These are phyloP conservation scores for Corythaixoides concolor DNA, from an alignment of 2,113 vertebrate genomes.

Conservation along the genomic window DNA sequence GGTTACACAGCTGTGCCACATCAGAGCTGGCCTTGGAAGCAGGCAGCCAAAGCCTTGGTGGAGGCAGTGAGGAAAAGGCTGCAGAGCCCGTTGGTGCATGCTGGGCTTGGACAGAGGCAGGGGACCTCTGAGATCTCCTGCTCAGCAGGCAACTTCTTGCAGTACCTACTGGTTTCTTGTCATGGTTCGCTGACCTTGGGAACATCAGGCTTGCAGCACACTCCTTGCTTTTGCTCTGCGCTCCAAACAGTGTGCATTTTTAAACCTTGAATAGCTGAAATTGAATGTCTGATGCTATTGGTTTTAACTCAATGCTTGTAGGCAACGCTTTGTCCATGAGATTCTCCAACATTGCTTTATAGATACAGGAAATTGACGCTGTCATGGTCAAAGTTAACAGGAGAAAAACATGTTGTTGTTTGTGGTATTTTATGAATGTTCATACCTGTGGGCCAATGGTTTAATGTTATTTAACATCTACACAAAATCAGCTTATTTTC, in stretches of 20 bases:
- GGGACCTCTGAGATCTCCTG: neutral
- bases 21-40: neutral
- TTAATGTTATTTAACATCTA: neutral
- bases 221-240: neutral
- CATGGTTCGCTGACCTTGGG: neutral
- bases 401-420: neutral
- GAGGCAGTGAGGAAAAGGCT: neutral
- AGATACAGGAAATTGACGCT: neutral
- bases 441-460: neutral
- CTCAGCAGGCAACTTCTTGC: neutral
- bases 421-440: neutral
- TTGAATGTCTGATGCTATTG: neutral
- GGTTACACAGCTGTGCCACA: no score
- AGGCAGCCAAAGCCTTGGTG: neutral
- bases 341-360: neutral
- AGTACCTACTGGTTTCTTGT: neutral
- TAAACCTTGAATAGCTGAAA: neutral
- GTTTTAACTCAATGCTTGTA: neutral
- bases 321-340: neutral
- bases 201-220: neutral
- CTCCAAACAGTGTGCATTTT: neutral
- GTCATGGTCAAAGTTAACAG: neutral
- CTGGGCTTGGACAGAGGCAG: neutral
- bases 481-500: neutral
- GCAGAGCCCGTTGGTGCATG: rapidly evolving